Conservation (phyloP, 2,797 vertebrate species). For the Alcedo quadribrachys region DNA sequence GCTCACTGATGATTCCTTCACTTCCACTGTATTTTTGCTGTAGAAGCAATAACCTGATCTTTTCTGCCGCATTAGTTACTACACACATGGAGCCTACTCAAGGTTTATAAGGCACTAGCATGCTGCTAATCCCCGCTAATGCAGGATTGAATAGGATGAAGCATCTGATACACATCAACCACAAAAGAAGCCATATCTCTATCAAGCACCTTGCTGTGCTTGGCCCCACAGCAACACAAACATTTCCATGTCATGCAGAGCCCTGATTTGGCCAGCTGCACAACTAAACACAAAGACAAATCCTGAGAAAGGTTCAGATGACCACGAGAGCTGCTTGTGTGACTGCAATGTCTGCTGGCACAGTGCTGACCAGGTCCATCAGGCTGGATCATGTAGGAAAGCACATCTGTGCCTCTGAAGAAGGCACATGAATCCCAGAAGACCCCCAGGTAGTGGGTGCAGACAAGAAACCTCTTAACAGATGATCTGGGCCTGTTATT, state of each 20-base stretch:
- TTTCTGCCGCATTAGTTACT: neutral
- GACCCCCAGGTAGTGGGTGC: neutral
- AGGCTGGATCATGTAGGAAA: neutral
- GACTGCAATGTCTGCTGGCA: fast-evolving
- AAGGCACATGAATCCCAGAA: neutral
- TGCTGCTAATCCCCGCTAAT: too few relatives aligned
- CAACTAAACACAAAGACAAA: neutral
- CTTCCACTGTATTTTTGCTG: neutral
- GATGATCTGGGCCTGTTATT: neutral
- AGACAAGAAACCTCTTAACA: neutral
- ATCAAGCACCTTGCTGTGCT: neutral
- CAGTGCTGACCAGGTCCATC: neutral
- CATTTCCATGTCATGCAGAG: neutral
- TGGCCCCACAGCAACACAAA: neutral
- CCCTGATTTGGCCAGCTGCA: neutral
- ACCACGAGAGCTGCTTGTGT: fast-evolving
- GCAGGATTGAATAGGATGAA: neutral
- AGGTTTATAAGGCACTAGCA: conserved; percentile 23
- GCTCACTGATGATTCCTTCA: too few relatives aligned
- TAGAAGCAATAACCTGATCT: neutral
- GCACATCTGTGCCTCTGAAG: neutral
- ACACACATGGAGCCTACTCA: neutral
- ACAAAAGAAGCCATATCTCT: neutral
- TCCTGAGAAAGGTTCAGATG: neutral
- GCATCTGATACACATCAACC: neutral